phyloP scores from a whole-genome alignment of 2,113 vertebrate genomes.

The Oreochromis tanganicae region DNA sequence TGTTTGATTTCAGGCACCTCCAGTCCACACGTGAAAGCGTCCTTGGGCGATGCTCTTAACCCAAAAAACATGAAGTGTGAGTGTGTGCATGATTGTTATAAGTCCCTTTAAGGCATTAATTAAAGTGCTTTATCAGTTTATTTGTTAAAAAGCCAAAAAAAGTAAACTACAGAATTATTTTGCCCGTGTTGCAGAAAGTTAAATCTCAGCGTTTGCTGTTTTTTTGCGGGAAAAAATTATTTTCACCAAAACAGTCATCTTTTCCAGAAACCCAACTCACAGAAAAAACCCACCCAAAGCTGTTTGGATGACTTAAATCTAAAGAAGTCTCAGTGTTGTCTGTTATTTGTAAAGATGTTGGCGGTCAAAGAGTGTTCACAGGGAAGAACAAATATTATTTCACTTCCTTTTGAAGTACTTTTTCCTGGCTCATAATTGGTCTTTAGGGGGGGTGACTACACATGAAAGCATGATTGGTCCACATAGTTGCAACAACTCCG shows the following conservation, averaged over 20 bases:
- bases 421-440: neutral
- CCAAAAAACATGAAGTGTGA: neutral
- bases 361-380: neutral
- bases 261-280: neutral
- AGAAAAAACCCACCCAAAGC: neutral
- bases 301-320: neutral
- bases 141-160: neutral
- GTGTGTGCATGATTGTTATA: neutral
- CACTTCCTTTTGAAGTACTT: neutral
- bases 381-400: neutral
- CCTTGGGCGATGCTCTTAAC: neutral
- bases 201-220: neutral
- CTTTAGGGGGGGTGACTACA: neutral
- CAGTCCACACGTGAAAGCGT: neutral
- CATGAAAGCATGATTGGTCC: neutral
- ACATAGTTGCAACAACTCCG: neutral
- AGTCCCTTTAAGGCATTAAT: neutral
- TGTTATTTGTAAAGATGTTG: neutral
- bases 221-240: too few species aligned
- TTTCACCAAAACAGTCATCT: neutral
- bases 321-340: neutral
- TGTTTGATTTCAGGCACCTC: neutral
- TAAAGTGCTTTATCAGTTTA: neutral
- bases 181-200: neutral
- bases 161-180: neutral